Evolutionary conservation across 2,797 vertebrate genomes (phyloP), one percentile per base, ranked within the genome.

Genomic region (Mormyrops boulengeri): DNA sequence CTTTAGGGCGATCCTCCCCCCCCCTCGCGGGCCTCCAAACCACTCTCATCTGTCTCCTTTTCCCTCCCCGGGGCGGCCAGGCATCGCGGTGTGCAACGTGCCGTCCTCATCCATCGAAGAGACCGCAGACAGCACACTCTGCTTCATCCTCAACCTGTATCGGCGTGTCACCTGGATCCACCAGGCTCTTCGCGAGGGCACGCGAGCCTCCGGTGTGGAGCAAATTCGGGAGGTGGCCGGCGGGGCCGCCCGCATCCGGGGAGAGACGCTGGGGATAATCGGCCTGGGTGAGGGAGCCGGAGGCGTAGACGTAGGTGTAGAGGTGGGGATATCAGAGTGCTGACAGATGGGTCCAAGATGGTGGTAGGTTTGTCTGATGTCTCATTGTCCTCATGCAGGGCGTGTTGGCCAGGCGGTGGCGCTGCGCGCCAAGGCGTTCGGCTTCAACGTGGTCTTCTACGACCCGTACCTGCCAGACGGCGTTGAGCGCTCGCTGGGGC

Each of bases 401-500:
- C 96, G 96, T 89, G 95, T 96, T 91, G 96, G 96, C 88, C 96
- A 97, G 94, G 96, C 96, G 57, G 96, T 97, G 91, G 96, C 96
- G 90, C 92, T 97, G 91, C 95, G 96, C 90, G 96, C 96, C 60
- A 97, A 96, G 93, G 95, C 95, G 8, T 97, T 97, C 94, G 96
- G 96, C 82, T 97, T 96, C 93, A 95, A 95, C 82, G 95, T 97
- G 91, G 95, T 97, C 93, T 97, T 97, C 93, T 96, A 97, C 90
- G 96, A 97, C 91, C 96, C 96, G 7, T 97, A 97, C 92, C 94
- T 97, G 90, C 92, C 96, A 19, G 96, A 97, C 90, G 96, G 96
- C 77, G 95, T 97, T 92, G 96, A 97, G 92, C 94, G 96, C 89
- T 96, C 96, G 77, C 95, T 97, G 92, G 96, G 96, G 86, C 94